Evolutionary conservation across 2,113 vertebrate species (phyloP), one percentile per base, ranked within the genome.

Genomic region (Limanda limanda): DNA sequence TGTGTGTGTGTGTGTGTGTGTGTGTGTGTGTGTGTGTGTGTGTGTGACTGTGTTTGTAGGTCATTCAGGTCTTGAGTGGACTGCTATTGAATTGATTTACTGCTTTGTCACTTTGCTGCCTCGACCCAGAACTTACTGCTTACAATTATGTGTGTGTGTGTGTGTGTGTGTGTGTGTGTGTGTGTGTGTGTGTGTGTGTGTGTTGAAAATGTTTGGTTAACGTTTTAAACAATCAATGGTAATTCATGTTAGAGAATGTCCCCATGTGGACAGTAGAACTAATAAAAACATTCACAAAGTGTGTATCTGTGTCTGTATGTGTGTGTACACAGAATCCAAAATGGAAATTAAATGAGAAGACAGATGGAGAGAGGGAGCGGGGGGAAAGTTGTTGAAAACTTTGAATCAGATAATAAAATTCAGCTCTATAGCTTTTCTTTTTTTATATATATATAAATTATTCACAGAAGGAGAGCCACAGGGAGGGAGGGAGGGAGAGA

Each of bases 391-490:
- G 42, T 25, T 66, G 69, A 71, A 68, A 71, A 75, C 55, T 76
- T 75, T 76, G 35, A 78, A 71, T 71, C 63, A 47, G 64, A 70
- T 68, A 69, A 79, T 77, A 67, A 71, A 82, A 82, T 84, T 79
- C 81, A 78, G 51, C 68, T 73, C 60, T 35, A 14, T 35, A 58
- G 58, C 12, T 45, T 84, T 70, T 71, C 20, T 54, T 52, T 60
- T 60, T 35, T 13, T 56, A 12, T 24, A 21, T 25, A 17, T 61
- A 7, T 25, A 85, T 86, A 66, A 85, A 83, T 85, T 78, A 85
- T 85, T 85, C 10, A 65, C 54, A 24, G 37, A 61, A 48, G 15
- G 24, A 71, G 52, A 61, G 42, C 60, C 15, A 69, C 13, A 58
- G 54, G 47, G 74, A 62, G 35, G 45, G 23, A 55, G 25, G 17